Base-by-base conservation (phyloP, 1,140 invertebrate species). In the Drosophila sucinea region DNA sequence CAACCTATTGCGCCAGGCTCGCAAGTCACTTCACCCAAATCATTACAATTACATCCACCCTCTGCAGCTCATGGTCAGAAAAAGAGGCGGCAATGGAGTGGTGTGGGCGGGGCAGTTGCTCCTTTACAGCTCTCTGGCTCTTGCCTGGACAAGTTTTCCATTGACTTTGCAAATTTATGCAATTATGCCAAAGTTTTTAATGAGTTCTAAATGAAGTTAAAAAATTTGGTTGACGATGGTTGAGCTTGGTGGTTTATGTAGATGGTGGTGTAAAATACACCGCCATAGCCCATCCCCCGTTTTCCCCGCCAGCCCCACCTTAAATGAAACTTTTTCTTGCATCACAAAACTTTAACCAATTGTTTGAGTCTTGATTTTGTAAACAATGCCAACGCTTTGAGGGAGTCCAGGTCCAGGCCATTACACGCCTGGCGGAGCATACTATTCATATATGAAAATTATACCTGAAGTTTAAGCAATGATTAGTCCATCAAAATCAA, bases 111-210 rank as follows among this genome's bases (percentile, higher is more conserved):
- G 44, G 7, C 44, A 51, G 23, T 23, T 27, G 44, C 23, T 51
- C 25, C 44, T 51, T 51, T 51, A 51, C 44, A 51, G 44, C 44
- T 27, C 44, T 51, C 44, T 51, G 10, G 32, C 56, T 58, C 38
- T 54, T 76, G 54, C 51, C 66, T 58, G 80, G 70, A 60, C 41
- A 79, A 87, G 77, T 89, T 89, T 80, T 63, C 70, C 84, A 89
- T 87, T 87, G 84, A 87, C 83, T 87, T 87, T 89, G 77, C 77
- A 87, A 87, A 89, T 87, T 87, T 87, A 87, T 87, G 83, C 83
- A 87, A 87, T 87, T 87, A 87, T 87, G 83, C 77, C 75, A 89
- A 87, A 87, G 80, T 87, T 87, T 87, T 87, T 87, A 87, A 87
- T 87, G 84, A 87, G 84, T 87, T 87, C 77, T 78, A 87, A 87